Base-by-base conservation (phyloP, 2,888 invertebrate species). In the Parnassius glacialis region DNA sequence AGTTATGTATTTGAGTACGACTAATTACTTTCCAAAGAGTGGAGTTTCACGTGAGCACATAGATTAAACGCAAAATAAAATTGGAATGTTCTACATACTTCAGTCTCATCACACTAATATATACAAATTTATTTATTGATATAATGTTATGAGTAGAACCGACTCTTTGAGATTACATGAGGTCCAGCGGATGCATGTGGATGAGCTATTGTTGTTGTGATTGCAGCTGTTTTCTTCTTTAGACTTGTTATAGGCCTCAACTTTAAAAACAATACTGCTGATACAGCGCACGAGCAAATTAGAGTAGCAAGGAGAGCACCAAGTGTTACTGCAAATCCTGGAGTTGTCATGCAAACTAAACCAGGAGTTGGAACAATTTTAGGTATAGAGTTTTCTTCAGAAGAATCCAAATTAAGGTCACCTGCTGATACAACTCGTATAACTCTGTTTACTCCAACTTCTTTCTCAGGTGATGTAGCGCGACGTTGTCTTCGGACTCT, bases 351-450 rank as follows among this genome's bases (percentile, higher is more conserved):
- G 85, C 97, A 98, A 68, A 98, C 97, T 66, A 97, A 90, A 3
- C 94, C 94, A 3, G 96, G 96, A 0, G 96, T 93, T 12, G 94
- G 93, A 53, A 93, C 88, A 5, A 93, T 92, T 67, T 91, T 90
- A 45, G 93, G 93, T 51, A 93, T 91, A 41, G 79, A 64, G 55
- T 83, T 90, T 66, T 96, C 96, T 70, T 96, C 96, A 59, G 97
- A 90, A 42, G 95, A 89, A 83, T 98, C 98, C 62, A 97, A 95
- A 64, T 90, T 90, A 62, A 98, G 90, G 82, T 98, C 97, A 0
- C 97, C 97, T 0, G 97, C 96, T 2, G 97, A 97, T 0, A 98
- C 97, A 0, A 98, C 98, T 67, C 97, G 94, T 69, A 97, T 97
- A 52, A 97, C 95, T 70, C 97, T 93, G 83, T 97, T 97, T 0